Evolutionary conservation across 1,140 invertebrate genomes (phyloP), one percentile per base, ranked within the genome.

Genomic region (Anthonomus grandis): DNA sequence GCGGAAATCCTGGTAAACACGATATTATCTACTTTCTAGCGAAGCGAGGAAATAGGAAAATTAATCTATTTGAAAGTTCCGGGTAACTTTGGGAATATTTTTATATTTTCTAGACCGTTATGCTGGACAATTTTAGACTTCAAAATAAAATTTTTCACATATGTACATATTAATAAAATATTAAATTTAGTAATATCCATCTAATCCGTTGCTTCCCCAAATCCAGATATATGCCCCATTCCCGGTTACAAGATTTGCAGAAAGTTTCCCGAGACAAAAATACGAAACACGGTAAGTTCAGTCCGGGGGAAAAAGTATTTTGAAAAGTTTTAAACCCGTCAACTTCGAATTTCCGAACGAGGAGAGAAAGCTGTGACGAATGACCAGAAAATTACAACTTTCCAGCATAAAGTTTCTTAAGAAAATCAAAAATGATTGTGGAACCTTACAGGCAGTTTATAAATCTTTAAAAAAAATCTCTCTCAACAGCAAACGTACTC

Each of bases 51-150:
- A 38, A 38, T 38, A 38, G 36, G 36, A 38, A 38, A 38, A 38
- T 38, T 38, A 38, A 38, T 38, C 36, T 38, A 38, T 38, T 38
- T 38, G 12, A 38, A 38, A 38, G 4, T 38, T 38, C 17, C 4
- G 36, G 12, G n/a, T 17, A 38, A 38, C 36, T 38, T 38, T 38
- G 4, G 4, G 17, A 38, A 38, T 38, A 38, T 38, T 38, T 38
- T 38, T 38, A 38, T 38, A 38, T 38, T 38, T 38, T 38, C 27
- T n/a, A n/a, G 27, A 31, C 27, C 6, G 6, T 31, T 31, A 31
- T 31, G 27, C n/a, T 31, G n/a, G 6, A 31, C n/a, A n/a, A n/a
- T 31, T 31, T n/a, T n/a, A 31, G 27, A 31, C 6, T 6, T 8
- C 6, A n/a, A 31, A 31, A 31, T 31, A 31, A 8, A 31, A n/a